Evolutionary conservation across 2,113 vertebrate genomes (phyloP).

Genomic region (Etia nguti): DNA sequence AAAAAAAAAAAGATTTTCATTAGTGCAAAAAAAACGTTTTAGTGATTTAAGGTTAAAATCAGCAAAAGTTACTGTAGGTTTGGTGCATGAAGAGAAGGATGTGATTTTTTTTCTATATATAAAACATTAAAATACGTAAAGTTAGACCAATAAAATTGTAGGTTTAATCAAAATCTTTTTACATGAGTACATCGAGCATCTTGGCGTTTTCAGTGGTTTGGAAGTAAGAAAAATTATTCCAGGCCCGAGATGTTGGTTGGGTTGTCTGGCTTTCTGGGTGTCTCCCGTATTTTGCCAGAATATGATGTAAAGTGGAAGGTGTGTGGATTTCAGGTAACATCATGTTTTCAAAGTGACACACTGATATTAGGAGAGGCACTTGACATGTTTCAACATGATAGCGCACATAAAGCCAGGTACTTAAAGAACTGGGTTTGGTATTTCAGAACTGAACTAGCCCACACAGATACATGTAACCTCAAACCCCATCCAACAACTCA

Average conservation of each 20-base stretch:
- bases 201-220: neutral
- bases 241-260: accelerated
- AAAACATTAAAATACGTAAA: neutral
- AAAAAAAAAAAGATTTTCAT: neutral
- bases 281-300: accelerated
- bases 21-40: accelerated
- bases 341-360: neutral
- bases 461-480: neutral
- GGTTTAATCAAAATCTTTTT: neutral
- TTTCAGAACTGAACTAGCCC: neutral
- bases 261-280: neutral
- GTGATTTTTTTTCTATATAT: neutral
- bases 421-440: neutral
- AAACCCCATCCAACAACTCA: accelerated
- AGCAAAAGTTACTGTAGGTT: neutral
- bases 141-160: neutral
- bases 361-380: neutral
- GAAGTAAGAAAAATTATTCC: neutral
- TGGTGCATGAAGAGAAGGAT: neutral
- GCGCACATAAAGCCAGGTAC: no score
- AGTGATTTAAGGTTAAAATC: neutral
- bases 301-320: neutral
- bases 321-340: neutral
- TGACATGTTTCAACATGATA: neutral
- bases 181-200: neutral